phyloP scores from a whole-genome alignment of 92 coral and sea anemone genomes.

The Phymanthus crucifer region DNA sequence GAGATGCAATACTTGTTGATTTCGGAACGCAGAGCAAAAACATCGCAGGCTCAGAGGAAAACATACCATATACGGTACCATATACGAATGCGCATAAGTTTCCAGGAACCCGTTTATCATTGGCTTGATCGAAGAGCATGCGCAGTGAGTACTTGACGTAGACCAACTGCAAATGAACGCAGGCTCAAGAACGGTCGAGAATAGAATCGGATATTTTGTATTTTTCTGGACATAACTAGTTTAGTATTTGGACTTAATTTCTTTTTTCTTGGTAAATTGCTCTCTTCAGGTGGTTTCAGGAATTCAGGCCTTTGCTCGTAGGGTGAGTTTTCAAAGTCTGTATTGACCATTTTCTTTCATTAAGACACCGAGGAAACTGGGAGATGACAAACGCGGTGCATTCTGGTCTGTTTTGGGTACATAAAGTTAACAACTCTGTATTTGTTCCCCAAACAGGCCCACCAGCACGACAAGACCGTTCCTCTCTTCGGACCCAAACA shows the following conservation, averaged over 20 bases:
- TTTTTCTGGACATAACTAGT: not conserved
- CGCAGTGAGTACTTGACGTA: not conserved
- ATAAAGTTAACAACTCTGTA: not conserved
- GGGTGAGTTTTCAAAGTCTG: constrained; percentile 59
- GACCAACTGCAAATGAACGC: no score
- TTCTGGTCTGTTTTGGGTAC: not conserved
- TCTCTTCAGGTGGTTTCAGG: constrained; percentile 66
- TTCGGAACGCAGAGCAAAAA: not conserved
- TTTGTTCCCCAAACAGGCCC: constrained; percentile 16
- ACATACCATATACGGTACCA: not conserved
- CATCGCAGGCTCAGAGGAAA: not conserved
- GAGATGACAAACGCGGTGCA: not conserved
- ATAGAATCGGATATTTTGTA: no score
- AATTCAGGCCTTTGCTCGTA: constrained; percentile 84
- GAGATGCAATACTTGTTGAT: not conserved
- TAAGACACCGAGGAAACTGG: not conserved
- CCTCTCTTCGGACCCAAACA: constrained; percentile 47
- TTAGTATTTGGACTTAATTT: not conserved
- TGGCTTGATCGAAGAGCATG: not conserved
- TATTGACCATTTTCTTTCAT: not conserved
- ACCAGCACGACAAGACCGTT: constrained; percentile 30
- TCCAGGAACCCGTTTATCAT: not conserved
- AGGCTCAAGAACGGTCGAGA: no score
- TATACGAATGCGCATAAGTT: not conserved
- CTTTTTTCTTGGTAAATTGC: not conserved